A percentile compares a stretch with the other conserved stretches of the same genome.
Conservation (phyloP, 30 jellyfish, hydroid and myxozoan genomes). For the Cassiopea andromeda region DNA sequence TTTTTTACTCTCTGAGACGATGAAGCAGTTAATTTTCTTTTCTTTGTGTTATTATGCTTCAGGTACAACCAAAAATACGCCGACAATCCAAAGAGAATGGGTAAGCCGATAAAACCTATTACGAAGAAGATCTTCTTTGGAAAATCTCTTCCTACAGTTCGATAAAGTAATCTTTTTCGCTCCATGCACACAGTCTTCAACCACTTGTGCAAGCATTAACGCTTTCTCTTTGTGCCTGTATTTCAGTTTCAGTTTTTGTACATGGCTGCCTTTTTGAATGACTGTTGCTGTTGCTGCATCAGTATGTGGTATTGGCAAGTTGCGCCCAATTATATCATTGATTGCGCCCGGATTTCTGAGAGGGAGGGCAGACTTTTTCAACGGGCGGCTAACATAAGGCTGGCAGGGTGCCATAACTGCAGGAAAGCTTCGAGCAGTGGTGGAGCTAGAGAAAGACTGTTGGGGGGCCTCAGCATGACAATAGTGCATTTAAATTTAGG, state of each 20-base stretch:
- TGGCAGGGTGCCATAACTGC: too few species aligned
- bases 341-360: not conserved
- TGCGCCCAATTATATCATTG: not conserved
- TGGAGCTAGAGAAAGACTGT: too few species aligned
- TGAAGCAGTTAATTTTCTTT: not conserved
- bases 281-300: not conserved
- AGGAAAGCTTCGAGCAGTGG: too few species aligned
- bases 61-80: constrained; percentile 44
- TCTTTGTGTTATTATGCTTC: not conserved
- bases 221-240: too few species aligned
- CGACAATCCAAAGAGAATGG: constrained; percentile 26
- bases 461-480: too few species aligned
- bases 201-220: too few species aligned
- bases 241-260: too few species aligned
- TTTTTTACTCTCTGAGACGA: constrained; percentile 46
- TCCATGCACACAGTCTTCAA: constrained; percentile 7
- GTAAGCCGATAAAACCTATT: constrained; percentile 28
- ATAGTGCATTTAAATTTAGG: too few species aligned
- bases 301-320: not conserved
- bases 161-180: constrained; percentile 1
- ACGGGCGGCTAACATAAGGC: too few species aligned
- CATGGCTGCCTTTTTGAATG: not conserved
- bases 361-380: too few species aligned
- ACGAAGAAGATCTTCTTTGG: constrained; percentile 26
- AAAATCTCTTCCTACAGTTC: constrained; percentile 8